Evolutionary conservation across 2,888 invertebrate genomes (phyloP).

Genomic region (Graphium colonna): DNA sequence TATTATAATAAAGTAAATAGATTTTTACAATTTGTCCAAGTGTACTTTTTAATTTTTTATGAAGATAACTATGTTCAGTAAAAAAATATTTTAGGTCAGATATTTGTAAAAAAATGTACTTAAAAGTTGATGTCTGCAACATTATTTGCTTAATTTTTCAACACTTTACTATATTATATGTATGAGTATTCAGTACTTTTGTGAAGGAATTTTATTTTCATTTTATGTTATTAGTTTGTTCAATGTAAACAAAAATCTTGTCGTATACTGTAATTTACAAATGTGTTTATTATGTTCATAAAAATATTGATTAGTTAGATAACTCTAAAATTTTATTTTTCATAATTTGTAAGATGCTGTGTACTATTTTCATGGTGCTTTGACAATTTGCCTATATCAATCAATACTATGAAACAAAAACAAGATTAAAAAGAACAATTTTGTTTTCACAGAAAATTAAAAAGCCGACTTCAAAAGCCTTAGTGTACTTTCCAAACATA

Average conservation of each 20-base stretch:
- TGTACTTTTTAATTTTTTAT: background rate
- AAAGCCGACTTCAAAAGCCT: too few species aligned
- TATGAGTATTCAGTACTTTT: background rate
- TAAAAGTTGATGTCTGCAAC: background rate
- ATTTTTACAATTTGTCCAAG: background rate
- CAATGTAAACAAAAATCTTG: conserved; percentile 4
- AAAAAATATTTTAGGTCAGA: background rate
- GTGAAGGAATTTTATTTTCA: background rate
- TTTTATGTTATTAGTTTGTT: background rate
- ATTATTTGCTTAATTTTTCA: background rate
- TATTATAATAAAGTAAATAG: background rate
- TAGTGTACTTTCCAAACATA: too few species aligned
- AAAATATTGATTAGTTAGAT: conserved; percentile 2
- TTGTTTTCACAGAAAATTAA: too few species aligned
- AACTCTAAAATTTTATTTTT: background rate
- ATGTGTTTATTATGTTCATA: background rate
- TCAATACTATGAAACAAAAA: conserved; percentile 16
- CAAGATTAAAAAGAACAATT: conserved; percentile 14
- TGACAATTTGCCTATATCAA: conserved; percentile 14
- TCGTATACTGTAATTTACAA: conserved; percentile 5
- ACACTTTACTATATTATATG: background rate
- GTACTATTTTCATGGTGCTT: conserved; percentile 22
- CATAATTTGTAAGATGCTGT: background rate
- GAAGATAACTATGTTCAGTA: too few species aligned
- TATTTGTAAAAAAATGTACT: background rate